phyloP scores from a whole-genome alignment of 1,140 invertebrate species.

The Hyphantria cunea region DNA sequence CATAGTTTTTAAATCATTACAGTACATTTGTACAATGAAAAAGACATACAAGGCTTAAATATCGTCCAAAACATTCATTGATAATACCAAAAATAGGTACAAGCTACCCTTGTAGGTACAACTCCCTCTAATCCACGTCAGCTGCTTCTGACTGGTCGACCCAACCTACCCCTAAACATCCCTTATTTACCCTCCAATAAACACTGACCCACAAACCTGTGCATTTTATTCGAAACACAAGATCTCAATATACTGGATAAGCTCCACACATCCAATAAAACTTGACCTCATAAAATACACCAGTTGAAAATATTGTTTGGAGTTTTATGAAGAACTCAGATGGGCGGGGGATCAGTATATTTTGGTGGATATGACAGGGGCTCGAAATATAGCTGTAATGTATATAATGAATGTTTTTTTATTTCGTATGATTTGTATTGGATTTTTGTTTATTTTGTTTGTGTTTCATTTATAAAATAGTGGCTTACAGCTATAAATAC shows the following conservation, averaged over 20 bases:
- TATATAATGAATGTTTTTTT: slow-evolving; percentile 68
- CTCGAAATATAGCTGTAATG: slow-evolving; percentile 62
- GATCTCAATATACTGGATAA: slow-evolving; percentile 49
- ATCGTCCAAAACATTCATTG: slow-evolving; percentile 1
- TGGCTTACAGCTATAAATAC: not conserved
- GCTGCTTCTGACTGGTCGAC: slow-evolving; percentile 75
- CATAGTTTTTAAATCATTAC: too few relatives aligned
- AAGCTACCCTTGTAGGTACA: slow-evolving; percentile 67
- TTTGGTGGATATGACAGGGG: slow-evolving; percentile 33
- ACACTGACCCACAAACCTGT: slow-evolving; percentile 40
- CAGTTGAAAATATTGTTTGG: slow-evolving; percentile 7
- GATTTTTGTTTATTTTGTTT: slow-evolving; percentile 55
- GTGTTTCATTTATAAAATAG: slow-evolving; percentile 27
- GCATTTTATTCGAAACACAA: slow-evolving; percentile 32
- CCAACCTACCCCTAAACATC: slow-evolving; percentile 52
- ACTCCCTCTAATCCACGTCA: slow-evolving; percentile 77
- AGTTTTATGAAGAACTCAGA: slow-evolving; percentile 12
- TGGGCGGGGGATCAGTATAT: slow-evolving; percentile 33
- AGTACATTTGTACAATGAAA: too few relatives aligned
- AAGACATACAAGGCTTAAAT: too few relatives aligned
- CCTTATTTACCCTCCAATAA: slow-evolving; percentile 38
- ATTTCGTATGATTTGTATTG: slow-evolving; percentile 42
- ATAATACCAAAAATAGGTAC: slow-evolving; percentile 16
- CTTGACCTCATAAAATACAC: slow-evolving; percentile 43
- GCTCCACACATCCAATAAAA: slow-evolving; percentile 38